Evolutionary conservation across 2,888 invertebrate genomes (phyloP), one percentile per base, ranked within the genome.

Genomic region (Idaea straminata): DNA sequence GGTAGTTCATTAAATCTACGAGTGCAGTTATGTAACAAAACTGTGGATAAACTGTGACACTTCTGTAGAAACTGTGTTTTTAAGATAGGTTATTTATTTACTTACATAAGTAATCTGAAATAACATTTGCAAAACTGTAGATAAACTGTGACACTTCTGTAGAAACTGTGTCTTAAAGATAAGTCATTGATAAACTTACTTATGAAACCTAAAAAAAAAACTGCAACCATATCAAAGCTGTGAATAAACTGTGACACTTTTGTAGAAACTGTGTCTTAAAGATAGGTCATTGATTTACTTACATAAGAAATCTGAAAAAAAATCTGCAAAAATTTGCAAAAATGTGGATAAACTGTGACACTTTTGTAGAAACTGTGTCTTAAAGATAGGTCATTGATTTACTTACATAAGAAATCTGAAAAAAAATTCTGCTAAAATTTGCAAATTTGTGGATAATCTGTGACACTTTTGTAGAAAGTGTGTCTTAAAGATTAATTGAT

Each of bases 21-120:
- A 64, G 61, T 61, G 61, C 36, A 36, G 60, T 61, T 47, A 61
- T 13, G 35, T 25, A 47, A 47, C 47, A 47, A 47, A 47, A 10
- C 4, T 38, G 38, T 38, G 38, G 6, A 38, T 38, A 4, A 36
- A 36, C 36, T 36, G 36, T 36, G 0, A 47, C 47, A 7, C 10
- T 47, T 47, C 5, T 13, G 13, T 5, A 47, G 13, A 47, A 47
- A 47, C 47, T 47, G 10, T 47, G 7, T 47, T 10, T 47, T 4
- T 7, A 10, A 13, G 47, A 47, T 47, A 47, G 36, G 5, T 36
- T 1, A 36, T 36, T 36, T 1, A 10, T 36, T 0, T 3, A 36
- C 36, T 7, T 36, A 7, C n/a, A 36, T 36, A 36, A 36, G 1
- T 1, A 4, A 47, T 7, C 7, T 47, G 13, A 6, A 47, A 7